Percentiles rank a stretch among this genome's conserved stretches.
These are phyloP conservation scores for Crematogaster levior DNA, from an alignment of 2,888 invertebrate genomes.

Conservation along the genomic window DNA sequence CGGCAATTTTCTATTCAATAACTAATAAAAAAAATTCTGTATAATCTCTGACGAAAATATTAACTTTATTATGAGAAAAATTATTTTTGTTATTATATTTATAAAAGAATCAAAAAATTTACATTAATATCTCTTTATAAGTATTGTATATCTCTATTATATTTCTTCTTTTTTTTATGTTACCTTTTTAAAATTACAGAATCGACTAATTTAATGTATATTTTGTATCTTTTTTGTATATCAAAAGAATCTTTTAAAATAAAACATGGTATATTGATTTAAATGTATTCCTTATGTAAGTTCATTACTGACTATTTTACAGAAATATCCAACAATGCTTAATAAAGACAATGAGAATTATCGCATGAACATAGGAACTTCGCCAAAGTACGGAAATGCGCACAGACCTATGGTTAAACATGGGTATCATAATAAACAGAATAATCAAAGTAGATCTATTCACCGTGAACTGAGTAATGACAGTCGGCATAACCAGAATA, in stretches of 20 bases:
- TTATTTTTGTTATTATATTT: neutral
- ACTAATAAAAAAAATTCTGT: neutral
- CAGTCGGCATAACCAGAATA: neutral
- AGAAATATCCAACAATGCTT: conserved; percentile 13
- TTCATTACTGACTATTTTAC: neutral
- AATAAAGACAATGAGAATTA: conserved; percentile 35
- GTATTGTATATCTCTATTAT: too few species aligned
- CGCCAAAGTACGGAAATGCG: neutral
- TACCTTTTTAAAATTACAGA: neutral
- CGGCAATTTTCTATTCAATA: neutral
- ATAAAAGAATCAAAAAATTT: too few species aligned
- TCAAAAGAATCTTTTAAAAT: neutral
- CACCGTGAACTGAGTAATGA: neutral
- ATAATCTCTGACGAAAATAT: neutral
- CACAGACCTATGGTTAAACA: neutral
- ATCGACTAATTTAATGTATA: neutral
- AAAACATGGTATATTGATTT: neutral
- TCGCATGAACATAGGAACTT: neutral
- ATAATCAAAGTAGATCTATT: neutral
- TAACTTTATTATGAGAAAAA: neutral
- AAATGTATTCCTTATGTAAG: neutral
- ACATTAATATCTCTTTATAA: too few species aligned
- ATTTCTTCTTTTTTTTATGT: neutral
- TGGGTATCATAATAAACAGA: neutral
- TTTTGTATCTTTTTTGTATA: neutral